These are phyloP conservation scores for Micronycteris hirsuta DNA, from an alignment of 2,113 vertebrate genomes.

Conservation along the genomic window DNA sequence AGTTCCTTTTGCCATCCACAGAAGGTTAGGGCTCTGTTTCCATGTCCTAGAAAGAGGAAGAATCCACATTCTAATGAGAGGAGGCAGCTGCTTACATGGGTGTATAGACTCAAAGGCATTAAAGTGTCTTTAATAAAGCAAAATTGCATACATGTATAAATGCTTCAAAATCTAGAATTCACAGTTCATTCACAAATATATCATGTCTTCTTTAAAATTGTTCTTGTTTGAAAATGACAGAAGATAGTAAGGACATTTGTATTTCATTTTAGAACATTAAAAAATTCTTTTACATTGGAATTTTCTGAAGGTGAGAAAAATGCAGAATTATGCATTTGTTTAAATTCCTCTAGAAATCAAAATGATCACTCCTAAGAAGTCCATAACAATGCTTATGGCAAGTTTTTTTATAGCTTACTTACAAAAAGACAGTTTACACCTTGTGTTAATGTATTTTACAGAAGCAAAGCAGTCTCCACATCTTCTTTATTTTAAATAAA, in stretches of 20 bases:
- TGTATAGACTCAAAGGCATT: neutral
- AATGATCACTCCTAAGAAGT: neutral
- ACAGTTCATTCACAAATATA: neutral
- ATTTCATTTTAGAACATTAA: slow-evolving; percentile 2
- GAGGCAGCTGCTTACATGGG: neutral
- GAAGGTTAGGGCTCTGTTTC: neutral
- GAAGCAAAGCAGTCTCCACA: neutral
- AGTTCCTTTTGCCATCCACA: neutral
- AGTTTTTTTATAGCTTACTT: slow-evolving; percentile 36
- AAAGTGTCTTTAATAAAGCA: neutral
- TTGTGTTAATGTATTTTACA: neutral
- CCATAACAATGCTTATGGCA: neutral
- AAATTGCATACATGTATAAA: slow-evolving; percentile 18
- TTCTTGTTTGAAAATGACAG: neutral
- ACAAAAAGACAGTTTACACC: slow-evolving; percentile 19
- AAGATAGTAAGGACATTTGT: neutral
- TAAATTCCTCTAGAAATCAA: slow-evolving; percentile 24
- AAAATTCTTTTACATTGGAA: slow-evolving; percentile 16
- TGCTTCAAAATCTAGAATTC: neutral
- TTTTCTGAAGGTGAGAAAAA: slow-evolving; percentile 53
- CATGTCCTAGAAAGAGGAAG: neutral
- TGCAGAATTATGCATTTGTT: slow-evolving; percentile 19
- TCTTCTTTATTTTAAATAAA: slow-evolving; percentile 26
- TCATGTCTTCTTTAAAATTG: neutral
- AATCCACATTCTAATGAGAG: neutral